Conservation (phyloP, 2,888 invertebrate genomes). For the Hipparchia sbordonii region DNA sequence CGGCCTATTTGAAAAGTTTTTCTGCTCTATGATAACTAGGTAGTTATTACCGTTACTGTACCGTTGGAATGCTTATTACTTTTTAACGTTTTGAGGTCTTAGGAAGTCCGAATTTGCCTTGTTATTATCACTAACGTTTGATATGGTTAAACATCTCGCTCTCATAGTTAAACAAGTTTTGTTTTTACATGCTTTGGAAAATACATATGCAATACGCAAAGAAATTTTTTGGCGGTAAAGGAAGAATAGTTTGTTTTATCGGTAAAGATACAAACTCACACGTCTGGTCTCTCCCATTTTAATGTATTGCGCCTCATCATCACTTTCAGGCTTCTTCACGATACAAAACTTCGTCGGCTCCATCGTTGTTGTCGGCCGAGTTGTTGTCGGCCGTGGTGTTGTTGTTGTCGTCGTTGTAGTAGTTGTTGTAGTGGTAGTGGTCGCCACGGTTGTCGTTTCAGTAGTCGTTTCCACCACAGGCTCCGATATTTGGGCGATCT, state of each 20-base stretch:
- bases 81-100: no score
- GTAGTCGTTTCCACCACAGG: conserved; percentile 67
- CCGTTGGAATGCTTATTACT: no score
- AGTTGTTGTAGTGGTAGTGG: conserved; percentile 55
- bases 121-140: no score
- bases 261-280: conserved; percentile 80
- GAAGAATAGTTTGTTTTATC: conserved; percentile 1
- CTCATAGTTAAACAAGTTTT: no score
- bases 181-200: no score
- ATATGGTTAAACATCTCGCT: no score
- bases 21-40: no score
- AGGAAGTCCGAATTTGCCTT: no score
- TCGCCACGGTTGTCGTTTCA: conserved; percentile 58
- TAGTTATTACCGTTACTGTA: no score
- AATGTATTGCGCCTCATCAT: conserved; percentile 89
- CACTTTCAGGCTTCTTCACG: conserved; percentile 91
- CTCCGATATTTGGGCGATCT: conserved; percentile 72
- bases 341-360: conserved; percentile 88
- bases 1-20: no score
- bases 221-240: no score
- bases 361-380: conserved; percentile 83
- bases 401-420: conserved; percentile 62
- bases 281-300: conserved; percentile 93
- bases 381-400: conserved; percentile 83
- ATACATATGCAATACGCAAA: no score